Percentiles rank a stretch among this genome's conserved stretches.
Conservation (phyloP, 37 sponge, comb jelly and placozoan species). For the Oscarella lobularis region DNA sequence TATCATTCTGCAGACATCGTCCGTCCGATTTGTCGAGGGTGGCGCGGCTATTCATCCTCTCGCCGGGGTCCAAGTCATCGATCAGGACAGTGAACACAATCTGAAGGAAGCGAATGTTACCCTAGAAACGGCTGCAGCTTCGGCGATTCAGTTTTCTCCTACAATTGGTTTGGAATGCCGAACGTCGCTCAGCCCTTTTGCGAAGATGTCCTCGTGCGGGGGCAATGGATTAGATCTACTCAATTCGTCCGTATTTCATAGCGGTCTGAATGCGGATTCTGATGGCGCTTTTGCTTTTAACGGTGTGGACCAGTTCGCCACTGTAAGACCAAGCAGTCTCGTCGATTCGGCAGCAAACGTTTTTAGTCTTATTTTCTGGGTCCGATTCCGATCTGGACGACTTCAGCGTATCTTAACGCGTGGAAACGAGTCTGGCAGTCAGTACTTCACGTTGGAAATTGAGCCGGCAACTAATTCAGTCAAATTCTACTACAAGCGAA, state of each 20-base stretch:
- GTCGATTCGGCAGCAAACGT: not conserved
- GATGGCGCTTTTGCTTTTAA: not conserved
- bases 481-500: not conserved
- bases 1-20: slow-evolving; percentile 4
- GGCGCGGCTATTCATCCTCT: not conserved
- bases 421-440: not conserved
- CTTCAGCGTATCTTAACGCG: not conserved
- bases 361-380: not conserved
- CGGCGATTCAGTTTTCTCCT: not conserved
- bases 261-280: not conserved
- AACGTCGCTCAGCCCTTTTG: not conserved
- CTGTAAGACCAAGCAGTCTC: not conserved
- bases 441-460: not conserved
- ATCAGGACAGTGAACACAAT: slow-evolving; percentile 23
- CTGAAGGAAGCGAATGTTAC: slow-evolving; percentile 21
- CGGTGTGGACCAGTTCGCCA: not conserved
- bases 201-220: not conserved
- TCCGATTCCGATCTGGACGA: not conserved
- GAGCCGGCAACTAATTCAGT: not conserved
- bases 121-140: not conserved
- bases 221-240: not conserved
- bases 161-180: not conserved
- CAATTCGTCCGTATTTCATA: not conserved
- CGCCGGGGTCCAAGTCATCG: slow-evolving; percentile 18
- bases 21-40: slow-evolving; percentile 16